Evolutionary conservation across 2,797 vertebrate species (phyloP).

Genomic region (Nyctibius grandis): DNA sequence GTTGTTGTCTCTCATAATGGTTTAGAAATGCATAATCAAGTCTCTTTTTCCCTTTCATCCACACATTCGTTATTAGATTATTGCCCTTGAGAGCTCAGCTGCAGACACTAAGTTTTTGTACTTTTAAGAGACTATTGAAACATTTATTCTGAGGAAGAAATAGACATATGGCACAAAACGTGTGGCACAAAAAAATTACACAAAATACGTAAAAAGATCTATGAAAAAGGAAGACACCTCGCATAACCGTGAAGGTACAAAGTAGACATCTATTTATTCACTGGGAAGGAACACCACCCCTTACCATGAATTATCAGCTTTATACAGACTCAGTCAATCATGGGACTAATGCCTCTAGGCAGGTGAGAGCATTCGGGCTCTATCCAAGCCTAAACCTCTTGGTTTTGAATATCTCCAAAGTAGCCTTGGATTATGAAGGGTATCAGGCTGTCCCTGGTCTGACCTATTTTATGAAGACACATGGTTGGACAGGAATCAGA

Average conservation of each 20-base stretch:
- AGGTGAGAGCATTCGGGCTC: not conserved
- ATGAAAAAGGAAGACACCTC: not conserved
- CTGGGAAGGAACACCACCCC: not conserved
- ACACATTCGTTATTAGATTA: conserved; percentile 16
- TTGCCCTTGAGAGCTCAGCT: conserved; percentile 31
- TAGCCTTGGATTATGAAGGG: not conserved
- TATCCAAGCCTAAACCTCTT: not conserved
- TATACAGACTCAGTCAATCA: not conserved
- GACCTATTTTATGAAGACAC: not conserved
- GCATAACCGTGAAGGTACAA: not conserved
- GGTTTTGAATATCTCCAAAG: not conserved
- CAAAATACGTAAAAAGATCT: not conserved
- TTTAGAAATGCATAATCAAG: conserved; percentile 41
- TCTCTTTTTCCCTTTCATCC: not conserved
- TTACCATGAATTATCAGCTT: not conserved
- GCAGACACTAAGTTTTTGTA: not conserved
- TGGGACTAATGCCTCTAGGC: not conserved
- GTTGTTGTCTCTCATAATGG: conserved; percentile 22
- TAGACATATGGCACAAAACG: not conserved
- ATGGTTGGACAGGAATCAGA: not conserved
- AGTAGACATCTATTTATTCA: not conserved
- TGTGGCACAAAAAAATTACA: not conserved
- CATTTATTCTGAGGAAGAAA: not conserved
- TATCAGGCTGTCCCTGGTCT: not conserved
- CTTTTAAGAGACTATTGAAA: not conserved